Evolutionary conservation across 2,888 invertebrate genomes (phyloP).

Genomic region (Lordiphosa andalusiaca): DNA sequence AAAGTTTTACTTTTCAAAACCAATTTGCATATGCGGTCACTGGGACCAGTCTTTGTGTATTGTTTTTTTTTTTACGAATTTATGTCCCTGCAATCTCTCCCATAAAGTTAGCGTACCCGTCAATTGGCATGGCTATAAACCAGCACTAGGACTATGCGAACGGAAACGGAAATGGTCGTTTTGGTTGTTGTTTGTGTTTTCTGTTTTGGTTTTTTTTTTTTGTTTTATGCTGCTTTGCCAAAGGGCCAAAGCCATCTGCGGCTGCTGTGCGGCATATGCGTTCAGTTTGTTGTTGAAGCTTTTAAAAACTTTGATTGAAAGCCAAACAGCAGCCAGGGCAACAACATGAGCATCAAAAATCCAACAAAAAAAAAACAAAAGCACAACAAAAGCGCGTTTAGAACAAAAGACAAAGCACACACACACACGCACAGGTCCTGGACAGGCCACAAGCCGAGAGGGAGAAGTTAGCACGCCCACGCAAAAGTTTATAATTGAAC

Average conservation of each 20-base stretch:
- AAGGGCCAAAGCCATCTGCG: slow-evolving; percentile 33
- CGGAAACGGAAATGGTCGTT: slow-evolving; percentile 67
- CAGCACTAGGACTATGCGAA: slow-evolving; percentile 49
- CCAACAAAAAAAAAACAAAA: slow-evolving; percentile 40
- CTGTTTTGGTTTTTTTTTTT: slow-evolving; percentile 25
- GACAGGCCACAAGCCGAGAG: slow-evolving; percentile 6
- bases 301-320: slow-evolving; percentile 72
- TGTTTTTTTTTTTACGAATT: neutral
- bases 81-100: neutral
- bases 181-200: slow-evolving; percentile 14
- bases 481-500: slow-evolving; percentile 71
- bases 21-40: too few relatives aligned
- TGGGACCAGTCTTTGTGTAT: too few relatives aligned
- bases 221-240: slow-evolving; percentile 25
- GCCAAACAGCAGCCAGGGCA: slow-evolving; percentile 56
- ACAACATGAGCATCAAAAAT: slow-evolving; percentile 42
- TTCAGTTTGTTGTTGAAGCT: slow-evolving; percentile 60
- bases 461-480: slow-evolving; percentile 37
- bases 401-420: slow-evolving; percentile 46
- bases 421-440: slow-evolving; percentile 12
- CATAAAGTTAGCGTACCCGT: slow-evolving; percentile 12
- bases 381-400: slow-evolving; percentile 55
- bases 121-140: slow-evolving; percentile 39
- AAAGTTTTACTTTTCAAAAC: too few relatives aligned
- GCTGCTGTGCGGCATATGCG: slow-evolving; percentile 57